Base-by-base conservation (phyloP, 2,113 vertebrate genomes). In the Xenopus laevis region DNA sequence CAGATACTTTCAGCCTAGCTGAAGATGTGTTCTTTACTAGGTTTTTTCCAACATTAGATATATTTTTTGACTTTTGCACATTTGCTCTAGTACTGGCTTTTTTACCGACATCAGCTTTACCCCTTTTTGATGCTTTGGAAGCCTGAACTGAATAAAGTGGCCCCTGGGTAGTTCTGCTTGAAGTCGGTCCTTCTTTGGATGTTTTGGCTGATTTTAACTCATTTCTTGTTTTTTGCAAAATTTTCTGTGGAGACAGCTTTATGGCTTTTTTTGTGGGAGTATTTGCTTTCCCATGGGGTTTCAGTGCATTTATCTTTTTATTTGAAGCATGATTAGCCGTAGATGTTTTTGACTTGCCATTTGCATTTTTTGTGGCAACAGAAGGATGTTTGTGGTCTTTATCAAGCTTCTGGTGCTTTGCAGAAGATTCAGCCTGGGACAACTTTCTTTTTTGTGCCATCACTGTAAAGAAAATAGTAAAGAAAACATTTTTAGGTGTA, bases 371-470 rank as follows among this genome's bases (percentile, higher is more conserved):
- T 53, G 83, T 84, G 18, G 68, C 59, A 4, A 77, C 79, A 59
- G 75, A 65, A 44, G 80, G 78, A 0, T 18, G 68, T 82, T 81
- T 85, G 77, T 76, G 87, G 80, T 78, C 89, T 74, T 81, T 91
- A 82, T 83, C 83, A 82, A 90, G 81, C 77, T 84, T 90, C 64
- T 80, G 88, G 70, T 72, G 83, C 75, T 92, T 91, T 82, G 86
- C 81, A 82, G 87, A 87, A 80, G 83, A 83, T 18, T 88, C 84
- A 75, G 85, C 82, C 82, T 89, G 78, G 1, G 82, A 0, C 79
- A 82, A 89, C 78, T 85, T 92, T 71, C 86, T 87, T 84, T 91
- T 89, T 79, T 89, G 86, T 85, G 90, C 84, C 88, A 88, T 89
- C 86, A 90, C 90, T 92, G 88, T 68, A 90, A 2, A 84, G 81